Evolutionary conservation across 2,888 invertebrate species (phyloP).

Genomic region (Girardia tigrina): DNA sequence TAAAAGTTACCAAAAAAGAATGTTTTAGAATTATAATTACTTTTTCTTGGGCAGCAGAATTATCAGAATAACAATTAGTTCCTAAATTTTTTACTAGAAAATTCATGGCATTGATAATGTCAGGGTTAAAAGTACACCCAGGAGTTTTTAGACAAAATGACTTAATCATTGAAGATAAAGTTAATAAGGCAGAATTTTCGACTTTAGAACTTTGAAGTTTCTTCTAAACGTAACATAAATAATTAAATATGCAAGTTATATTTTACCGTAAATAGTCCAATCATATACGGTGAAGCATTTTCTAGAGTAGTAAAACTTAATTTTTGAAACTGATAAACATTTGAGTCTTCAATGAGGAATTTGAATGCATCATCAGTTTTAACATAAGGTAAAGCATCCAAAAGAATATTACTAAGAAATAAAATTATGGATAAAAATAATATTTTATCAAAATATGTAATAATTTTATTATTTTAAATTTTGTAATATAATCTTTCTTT

Average conservation of each 20-base stretch:
- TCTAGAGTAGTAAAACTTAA: not conserved
- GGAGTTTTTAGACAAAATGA: not conserved
- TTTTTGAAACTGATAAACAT: not conserved
- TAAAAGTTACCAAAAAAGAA: not conserved
- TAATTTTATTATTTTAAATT: no score
- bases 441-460: no score
- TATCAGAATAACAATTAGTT: not conserved
- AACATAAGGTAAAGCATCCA: not conserved
- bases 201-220: not conserved
- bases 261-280: not conserved
- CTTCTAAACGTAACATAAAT: not conserved
- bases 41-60: not conserved
- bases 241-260: not conserved
- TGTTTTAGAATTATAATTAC: not conserved
- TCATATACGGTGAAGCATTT: not conserved
- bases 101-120: not conserved
- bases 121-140: not conserved
- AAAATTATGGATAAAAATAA: no score
- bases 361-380: not conserved
- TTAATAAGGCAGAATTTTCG: not conserved
- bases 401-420: not conserved
- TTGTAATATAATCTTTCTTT: no score
- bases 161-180: constrained; percentile 10
- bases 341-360: not conserved
- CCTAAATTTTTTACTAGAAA: not conserved